Conservation (phyloP, 2,113 vertebrate genomes). For the Coryphaenoides rupestris region DNA sequence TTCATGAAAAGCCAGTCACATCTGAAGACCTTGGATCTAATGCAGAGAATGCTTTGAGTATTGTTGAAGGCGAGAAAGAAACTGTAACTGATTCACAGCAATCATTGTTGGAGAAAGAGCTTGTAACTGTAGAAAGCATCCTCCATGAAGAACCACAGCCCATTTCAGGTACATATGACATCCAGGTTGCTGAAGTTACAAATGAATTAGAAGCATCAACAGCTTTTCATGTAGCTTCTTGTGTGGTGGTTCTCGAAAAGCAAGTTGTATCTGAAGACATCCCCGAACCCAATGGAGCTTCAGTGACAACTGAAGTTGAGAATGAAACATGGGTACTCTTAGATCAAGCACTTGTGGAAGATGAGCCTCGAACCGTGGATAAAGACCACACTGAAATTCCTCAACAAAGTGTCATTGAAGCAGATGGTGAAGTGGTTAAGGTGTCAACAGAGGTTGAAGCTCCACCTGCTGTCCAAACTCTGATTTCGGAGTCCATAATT, state of each 20-base stretch:
- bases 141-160: neutral
- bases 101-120: neutral
- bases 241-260: too few species aligned
- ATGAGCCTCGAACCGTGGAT: neutral
- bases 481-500: neutral
- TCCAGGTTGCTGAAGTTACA: too few species aligned
- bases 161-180: neutral
- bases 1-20: neutral
- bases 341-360: constrained; percentile 14
- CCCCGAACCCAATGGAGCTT: too few species aligned
- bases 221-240: constrained; percentile 14
- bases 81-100: neutral
- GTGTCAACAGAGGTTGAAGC: neutral
- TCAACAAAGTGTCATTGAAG: neutral
- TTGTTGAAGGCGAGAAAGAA: neutral
- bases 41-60: neutral
- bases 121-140: too few species aligned
- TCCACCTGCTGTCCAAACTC: neutral
- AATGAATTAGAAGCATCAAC: constrained; percentile 15
- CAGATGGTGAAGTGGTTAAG: constrained; percentile 18
- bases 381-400: constrained; percentile 8
- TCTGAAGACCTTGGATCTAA: neutral
- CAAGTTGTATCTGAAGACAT: constrained; percentile 25
- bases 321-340: neutral
- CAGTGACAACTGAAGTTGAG: constrained; percentile 5